phyloP scores from a whole-genome alignment of 2,113 vertebrate species.

The Cardinalis cardinalis region DNA sequence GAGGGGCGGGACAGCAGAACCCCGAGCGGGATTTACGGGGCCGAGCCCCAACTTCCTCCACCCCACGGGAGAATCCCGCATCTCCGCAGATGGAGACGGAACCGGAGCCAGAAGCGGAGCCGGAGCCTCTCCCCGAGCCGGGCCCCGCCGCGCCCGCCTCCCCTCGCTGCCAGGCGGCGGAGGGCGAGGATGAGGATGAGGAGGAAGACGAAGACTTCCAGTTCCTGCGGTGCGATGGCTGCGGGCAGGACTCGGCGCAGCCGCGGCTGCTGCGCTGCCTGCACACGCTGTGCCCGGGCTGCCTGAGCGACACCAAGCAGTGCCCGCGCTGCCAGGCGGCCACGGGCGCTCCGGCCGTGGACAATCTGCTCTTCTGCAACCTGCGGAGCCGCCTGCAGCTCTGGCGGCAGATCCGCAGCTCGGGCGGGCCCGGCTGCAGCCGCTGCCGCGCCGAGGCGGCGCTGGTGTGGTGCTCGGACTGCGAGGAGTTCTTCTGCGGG shows the following conservation, averaged over 20 bases:
- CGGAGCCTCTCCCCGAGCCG: background rate
- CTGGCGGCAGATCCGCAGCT: conserved; percentile 34
- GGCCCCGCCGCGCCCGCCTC: background rate
- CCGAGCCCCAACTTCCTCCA: accelerated
- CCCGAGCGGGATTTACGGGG: background rate
- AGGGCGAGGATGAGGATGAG: background rate
- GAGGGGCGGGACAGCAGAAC: background rate
- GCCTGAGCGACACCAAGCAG: conserved; percentile 2
- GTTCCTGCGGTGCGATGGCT: conserved; percentile 60
- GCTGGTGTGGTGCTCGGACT: conserved; percentile 66
- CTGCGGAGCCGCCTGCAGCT: conserved; percentile 50
- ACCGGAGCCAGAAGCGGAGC: background rate
- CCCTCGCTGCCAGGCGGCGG: background rate
- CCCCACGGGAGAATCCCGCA: background rate
- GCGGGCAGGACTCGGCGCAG: conserved; percentile 32
- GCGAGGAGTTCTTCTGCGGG: conserved; percentile 63
- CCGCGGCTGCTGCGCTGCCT: conserved; percentile 72
- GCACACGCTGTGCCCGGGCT: conserved; percentile 62
- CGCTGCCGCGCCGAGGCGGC: conserved; percentile 2
- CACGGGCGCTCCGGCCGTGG: background rate
- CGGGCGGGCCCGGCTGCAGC: background rate
- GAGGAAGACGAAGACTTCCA: conserved; percentile 33
- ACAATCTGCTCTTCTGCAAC: conserved; percentile 68
- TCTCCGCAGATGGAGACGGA: background rate
- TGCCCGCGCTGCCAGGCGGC: conserved; percentile 48